Conservation (phyloP, 92 coral and sea anemone species). For the Heteractis magnifica region DNA sequence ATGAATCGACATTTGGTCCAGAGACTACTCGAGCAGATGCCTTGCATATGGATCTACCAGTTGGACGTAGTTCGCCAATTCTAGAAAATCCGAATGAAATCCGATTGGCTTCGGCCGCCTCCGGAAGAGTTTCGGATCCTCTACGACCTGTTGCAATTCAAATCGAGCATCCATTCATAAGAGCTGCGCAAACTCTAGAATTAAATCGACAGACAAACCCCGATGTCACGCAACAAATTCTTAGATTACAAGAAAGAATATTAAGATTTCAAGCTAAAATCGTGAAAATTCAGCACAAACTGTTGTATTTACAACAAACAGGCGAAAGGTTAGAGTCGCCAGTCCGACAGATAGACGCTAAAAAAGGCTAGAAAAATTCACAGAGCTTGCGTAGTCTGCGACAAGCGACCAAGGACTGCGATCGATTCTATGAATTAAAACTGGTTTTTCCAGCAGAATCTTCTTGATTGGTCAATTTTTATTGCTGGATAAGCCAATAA, state of each 20-base stretch:
- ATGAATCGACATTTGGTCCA: constrained; percentile 35
- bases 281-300: constrained; percentile 89
- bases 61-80: constrained; percentile 38
- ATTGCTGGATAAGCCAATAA: too few species aligned
- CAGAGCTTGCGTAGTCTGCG: neutral
- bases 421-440: too few species aligned
- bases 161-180: constrained; percentile 80
- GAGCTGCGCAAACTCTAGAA: constrained; percentile 39
- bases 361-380: constrained; percentile 9
- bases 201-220: constrained; percentile 56
- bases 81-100: constrained; percentile 33
- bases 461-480: too few species aligned
- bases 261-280: constrained; percentile 95
- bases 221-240: constrained; percentile 70
- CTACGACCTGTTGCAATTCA: constrained; percentile 59
- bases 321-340: constrained; percentile 52
- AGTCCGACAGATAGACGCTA: constrained; percentile 15
- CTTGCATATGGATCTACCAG: constrained; percentile 22
- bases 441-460: too few species aligned
- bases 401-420: neutral
- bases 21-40: constrained; percentile 19
- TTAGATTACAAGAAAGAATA: constrained; percentile 92
- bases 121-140: constrained; percentile 49
- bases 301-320: constrained; percentile 77
- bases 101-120: constrained; percentile 28